Conservation (phyloP, 92 coral and sea anemone genomes). For the Siderastrea siderea region DNA sequence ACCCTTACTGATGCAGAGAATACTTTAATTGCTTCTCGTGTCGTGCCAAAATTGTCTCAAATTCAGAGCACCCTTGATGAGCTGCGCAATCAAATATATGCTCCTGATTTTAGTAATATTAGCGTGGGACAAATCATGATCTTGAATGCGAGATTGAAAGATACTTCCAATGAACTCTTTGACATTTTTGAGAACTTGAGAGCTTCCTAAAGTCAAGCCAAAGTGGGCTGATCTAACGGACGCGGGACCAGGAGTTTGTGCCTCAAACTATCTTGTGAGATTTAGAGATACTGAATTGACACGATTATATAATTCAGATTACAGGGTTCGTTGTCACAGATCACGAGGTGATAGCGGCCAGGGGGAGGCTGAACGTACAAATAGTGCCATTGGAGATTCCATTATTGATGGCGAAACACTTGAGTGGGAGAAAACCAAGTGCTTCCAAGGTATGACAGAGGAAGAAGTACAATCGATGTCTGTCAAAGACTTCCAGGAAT, state of each 20-base stretch:
- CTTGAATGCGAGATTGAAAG: background rate
- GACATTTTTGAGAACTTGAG: background rate
- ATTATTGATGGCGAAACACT: conserved; percentile 25
- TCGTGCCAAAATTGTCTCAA: background rate
- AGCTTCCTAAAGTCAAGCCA: conserved; percentile 3
- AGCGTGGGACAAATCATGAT: background rate
- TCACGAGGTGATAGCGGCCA: conserved; percentile 13
- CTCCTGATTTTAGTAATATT: no score
- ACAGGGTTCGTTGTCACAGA: background rate
- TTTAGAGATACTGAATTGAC: conserved; percentile 13
- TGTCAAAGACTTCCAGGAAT: conserved; percentile 5
- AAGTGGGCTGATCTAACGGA: conserved; percentile 11
- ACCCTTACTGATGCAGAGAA: background rate
- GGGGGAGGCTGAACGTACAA: conserved; percentile 27
- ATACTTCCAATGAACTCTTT: background rate
- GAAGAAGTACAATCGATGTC: conserved; percentile 1
- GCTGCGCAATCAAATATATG: no score
- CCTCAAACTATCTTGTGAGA: background rate
- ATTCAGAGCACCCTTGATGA: no score
- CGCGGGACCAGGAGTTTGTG: conserved; percentile 48
- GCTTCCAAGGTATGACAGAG: conserved; percentile 5
- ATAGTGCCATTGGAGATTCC: conserved; percentile 23
- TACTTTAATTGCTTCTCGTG: background rate
- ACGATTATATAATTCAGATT: background rate
- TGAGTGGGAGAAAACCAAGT: conserved; percentile 12